These are phyloP conservation scores for Lithosia quadra DNA, from an alignment of 2,888 invertebrate genomes.

Conservation along the genomic window DNA sequence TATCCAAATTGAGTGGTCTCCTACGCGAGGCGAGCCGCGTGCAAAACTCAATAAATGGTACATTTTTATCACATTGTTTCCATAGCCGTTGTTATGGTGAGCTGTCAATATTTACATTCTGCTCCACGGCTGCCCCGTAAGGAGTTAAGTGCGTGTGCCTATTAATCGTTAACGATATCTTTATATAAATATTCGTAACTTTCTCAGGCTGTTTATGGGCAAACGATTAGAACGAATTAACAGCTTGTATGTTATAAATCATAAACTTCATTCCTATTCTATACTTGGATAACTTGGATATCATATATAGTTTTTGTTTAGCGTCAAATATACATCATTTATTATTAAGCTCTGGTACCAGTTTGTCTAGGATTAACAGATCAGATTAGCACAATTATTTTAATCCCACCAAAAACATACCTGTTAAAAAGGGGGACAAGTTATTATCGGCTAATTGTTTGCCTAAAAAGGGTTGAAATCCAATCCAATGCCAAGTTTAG, in stretches of 20 bases:
- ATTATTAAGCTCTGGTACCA: not conserved
- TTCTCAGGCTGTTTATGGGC: slow-evolving; percentile 8
- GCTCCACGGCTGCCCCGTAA: slow-evolving; percentile 7
- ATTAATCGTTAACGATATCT: slow-evolving; percentile 8
- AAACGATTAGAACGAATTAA: slow-evolving; percentile 13
- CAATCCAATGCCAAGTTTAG: no score
- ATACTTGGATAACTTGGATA: not conserved
- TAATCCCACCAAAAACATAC: no score
- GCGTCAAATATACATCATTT: not conserved
- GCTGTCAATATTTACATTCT: slow-evolving; percentile 48
- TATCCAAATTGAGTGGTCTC: slow-evolving; percentile 22
- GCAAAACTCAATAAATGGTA: slow-evolving; percentile 49
- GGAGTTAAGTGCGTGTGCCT: slow-evolving; percentile 10
- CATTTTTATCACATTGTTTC: slow-evolving; percentile 48
- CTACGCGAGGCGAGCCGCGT: slow-evolving; percentile 51
- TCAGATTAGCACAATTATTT: no score
- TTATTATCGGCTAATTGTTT: no score
- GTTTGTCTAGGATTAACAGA: not conserved
- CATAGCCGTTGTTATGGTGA: slow-evolving; percentile 29
- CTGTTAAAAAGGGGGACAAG: no score
- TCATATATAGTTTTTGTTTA: slow-evolving; percentile 5
- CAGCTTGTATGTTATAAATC: slow-evolving; percentile 16
- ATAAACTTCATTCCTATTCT: not conserved
- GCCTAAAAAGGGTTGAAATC: no score
- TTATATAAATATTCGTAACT: not conserved